Percentiles rank a stretch among this genome's conserved stretches.
Conservation (phyloP, 2,888 invertebrate genomes). For the Eupithecia subumbrata region DNA sequence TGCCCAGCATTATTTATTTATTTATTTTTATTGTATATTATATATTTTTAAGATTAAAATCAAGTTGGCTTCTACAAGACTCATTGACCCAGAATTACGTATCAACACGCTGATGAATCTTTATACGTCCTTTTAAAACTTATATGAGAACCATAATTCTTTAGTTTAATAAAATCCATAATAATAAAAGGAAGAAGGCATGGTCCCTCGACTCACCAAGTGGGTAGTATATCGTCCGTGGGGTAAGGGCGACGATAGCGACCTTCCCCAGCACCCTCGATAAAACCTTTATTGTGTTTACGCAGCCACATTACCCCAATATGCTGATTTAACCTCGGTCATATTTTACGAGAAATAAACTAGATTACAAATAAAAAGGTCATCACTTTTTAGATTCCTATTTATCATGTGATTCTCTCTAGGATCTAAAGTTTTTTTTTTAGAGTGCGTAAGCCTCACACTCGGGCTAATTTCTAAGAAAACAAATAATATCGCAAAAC, state of each 20-base stretch:
- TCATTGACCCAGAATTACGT: too few species aligned
- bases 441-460: too few species aligned
- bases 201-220: neutral
- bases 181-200: slow-evolving; percentile 1
- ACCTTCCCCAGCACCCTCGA: slow-evolving; percentile 24
- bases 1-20: too few species aligned
- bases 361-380: slow-evolving; percentile 39
- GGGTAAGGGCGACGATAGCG: slow-evolving; percentile 27
- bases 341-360: slow-evolving; percentile 44
- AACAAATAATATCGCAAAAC: too few species aligned
- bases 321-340: slow-evolving; percentile 33
- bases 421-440: too few species aligned
- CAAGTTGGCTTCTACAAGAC: too few species aligned
- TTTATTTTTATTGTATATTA: too few species aligned
- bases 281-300: slow-evolving; percentile 42
- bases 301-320: slow-evolving; percentile 36
- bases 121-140: neutral
- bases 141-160: neutral
- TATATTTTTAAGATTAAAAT: too few species aligned
- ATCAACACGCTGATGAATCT: neutral
- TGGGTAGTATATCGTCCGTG: slow-evolving; percentile 5
- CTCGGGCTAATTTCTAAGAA: too few species aligned
- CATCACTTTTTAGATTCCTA: slow-evolving; percentile 25
- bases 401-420: slow-evolving; percentile 9
- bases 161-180: neutral